These are phyloP conservation scores for Xestobium rufovillosum DNA, from an alignment of 2,888 invertebrate genomes.

Conservation along the genomic window DNA sequence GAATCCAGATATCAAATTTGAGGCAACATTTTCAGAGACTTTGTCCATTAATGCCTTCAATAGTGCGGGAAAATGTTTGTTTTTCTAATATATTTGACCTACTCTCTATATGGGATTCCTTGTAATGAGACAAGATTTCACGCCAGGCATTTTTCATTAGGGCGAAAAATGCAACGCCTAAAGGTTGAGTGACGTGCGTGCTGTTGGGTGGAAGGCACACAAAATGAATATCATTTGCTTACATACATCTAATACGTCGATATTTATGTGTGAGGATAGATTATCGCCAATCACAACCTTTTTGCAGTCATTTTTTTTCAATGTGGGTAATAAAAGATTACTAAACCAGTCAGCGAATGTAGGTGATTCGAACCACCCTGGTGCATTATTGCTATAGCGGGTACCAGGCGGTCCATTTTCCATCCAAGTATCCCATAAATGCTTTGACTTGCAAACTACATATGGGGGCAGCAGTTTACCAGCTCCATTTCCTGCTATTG, in stretches of 20 bases:
- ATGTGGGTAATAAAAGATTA: too few relatives aligned
- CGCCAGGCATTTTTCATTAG: slow-evolving; percentile 29
- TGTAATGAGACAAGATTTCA: slow-evolving; percentile 18
- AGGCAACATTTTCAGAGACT: too few relatives aligned
- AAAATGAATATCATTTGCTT: too few relatives aligned
- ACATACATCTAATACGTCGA: slow-evolving; percentile 27
- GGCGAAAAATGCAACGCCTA: slow-evolving; percentile 29
- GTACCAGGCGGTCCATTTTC: slow-evolving; percentile 24
- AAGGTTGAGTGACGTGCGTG: slow-evolving; percentile 30
- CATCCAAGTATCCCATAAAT: slow-evolving; percentile 32
- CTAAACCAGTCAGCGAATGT: slow-evolving; percentile 18
- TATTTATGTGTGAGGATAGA: slow-evolving; percentile 19
- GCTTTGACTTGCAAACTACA: slow-evolving; percentile 21
- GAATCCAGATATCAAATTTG: too few relatives aligned
- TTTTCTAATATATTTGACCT: too few relatives aligned
- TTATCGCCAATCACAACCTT: slow-evolving; percentile 35
- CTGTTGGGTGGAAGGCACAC: slow-evolving; percentile 32
- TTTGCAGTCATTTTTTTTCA: too few relatives aligned
- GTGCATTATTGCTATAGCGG: slow-evolving; percentile 25
- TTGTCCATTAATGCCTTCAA: too few relatives aligned
- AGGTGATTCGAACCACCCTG: slow-evolving; percentile 23
- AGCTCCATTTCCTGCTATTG: slow-evolving; percentile 25
- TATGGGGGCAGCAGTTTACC: slow-evolving; percentile 30
- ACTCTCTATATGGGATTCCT: too few relatives aligned
- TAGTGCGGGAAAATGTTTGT: too few relatives aligned